phyloP scores from a whole-genome alignment of 2,113 vertebrate species.

The Atherinomorus stipes region DNA sequence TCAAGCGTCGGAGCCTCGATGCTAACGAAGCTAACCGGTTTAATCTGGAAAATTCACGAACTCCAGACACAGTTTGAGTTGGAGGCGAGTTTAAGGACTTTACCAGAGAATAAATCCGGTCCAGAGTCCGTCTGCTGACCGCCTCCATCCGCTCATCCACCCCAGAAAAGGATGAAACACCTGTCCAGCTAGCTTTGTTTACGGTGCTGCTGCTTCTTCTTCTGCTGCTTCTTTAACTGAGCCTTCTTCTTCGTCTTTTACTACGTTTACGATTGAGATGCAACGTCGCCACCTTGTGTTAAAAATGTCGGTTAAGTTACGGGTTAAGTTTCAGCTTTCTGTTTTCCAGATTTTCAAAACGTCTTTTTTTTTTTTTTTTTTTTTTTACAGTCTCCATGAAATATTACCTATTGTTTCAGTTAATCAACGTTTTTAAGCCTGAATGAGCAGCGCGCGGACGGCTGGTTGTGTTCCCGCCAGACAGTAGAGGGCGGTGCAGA shows the following conservation, averaged over 20 bases:
- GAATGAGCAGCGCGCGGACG: too few relatives aligned
- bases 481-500: too few relatives aligned
- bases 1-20: too few relatives aligned
- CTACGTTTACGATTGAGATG: neutral
- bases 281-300: neutral
- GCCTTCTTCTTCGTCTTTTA: too few relatives aligned
- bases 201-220: neutral
- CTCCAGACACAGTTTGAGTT: neutral
- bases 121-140: constrained; percentile 30
- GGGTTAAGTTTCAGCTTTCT: neutral
- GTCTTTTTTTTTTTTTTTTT: too few relatives aligned
- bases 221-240: neutral
- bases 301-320: too few relatives aligned
- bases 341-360: neutral
- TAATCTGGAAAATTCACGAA: too few relatives aligned
- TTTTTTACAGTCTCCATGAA: too few relatives aligned
- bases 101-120: constrained; percentile 55
- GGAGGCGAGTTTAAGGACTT: neutral
- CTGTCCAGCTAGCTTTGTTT: constrained; percentile 13
- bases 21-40: neutral
- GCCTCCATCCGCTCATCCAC: constrained; percentile 26
- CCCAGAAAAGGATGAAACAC: accelerated
- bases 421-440: too few relatives aligned
- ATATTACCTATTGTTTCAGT: too few relatives aligned
- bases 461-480: too few relatives aligned